Evolutionary conservation across 2,113 vertebrate genomes (phyloP), one percentile per base, ranked within the genome.

Genomic region (Tiliqua scincoides): DNA sequence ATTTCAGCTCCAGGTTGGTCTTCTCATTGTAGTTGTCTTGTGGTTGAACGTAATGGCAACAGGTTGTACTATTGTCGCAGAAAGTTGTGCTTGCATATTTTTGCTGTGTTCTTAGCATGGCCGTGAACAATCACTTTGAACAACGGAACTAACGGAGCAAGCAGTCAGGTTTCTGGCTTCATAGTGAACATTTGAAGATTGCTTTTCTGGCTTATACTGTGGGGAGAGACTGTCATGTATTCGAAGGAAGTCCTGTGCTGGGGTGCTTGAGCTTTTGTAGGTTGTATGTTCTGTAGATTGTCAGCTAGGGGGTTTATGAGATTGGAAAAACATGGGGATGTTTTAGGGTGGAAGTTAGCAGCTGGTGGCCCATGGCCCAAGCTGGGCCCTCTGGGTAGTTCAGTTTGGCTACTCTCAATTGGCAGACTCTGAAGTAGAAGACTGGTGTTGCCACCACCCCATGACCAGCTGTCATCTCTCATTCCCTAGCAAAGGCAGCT

Each of bases 191-290:
- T 93, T 87, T 30, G 81, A 76, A 59, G 85, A 43, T 43, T 40
- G 82, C 85, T 84, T 91, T 70, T 80, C 73, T 86, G 32, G 70
- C 88, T 32, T 68, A 71, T 86, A 82, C 80, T 78, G 75, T n/a
- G 71, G 78, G 18, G 61, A 30, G 30, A 54, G 30, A n/a, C 32
- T 23, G 3, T 61, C 21, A 14, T 18, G 14, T 61, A 4, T 25
- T 1, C 67, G 30, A 86, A 89, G 91, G 85, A 62, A 74, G 83
- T 48, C 43, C 43, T 8, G 43, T 48, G 43, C 43, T 48, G 43
- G 43, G 43, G 43, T 48, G 43, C 43, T 48, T 48, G 43, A 5
- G 43, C 8, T 48, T 82, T 84, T 54, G 68, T 70, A 27, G 5
- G 27, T 52, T 30, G 27, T 76, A 7, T 14, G 17, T n/a, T 79